A percentile compares a stretch with the other conserved stretches of the same genome.
Conservation (phyloP, 1,140 invertebrate species). For the Drosophila trapezifrons region DNA sequence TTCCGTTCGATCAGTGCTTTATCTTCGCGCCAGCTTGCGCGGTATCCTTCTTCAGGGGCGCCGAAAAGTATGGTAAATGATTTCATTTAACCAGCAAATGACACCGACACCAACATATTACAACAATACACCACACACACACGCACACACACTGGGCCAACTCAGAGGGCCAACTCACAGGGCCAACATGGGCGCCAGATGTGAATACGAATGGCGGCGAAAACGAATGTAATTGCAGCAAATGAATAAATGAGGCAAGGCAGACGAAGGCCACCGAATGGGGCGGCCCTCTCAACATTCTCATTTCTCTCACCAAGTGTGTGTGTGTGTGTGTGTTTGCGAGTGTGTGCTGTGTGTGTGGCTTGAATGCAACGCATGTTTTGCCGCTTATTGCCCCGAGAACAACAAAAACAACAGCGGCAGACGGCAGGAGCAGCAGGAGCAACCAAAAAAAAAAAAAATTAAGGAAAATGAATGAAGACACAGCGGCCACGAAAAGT, state of each 20-base stretch:
- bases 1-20: conserved; percentile 14
- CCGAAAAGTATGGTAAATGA: conserved; percentile 70
- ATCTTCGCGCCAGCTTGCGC: not conserved
- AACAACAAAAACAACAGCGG: conserved; percentile 36
- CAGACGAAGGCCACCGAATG: conserved; percentile 14
- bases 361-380: conserved; percentile 71
- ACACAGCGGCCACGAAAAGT: conserved; percentile 1
- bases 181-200: conserved; percentile 11
- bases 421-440: conserved; percentile 8
- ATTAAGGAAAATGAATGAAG: conserved; percentile 21
- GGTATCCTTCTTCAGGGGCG: conserved; percentile 14
- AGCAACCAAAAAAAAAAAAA: conserved; percentile 3
- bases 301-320: not conserved
- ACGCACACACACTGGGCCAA: not conserved
- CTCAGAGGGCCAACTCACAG: not conserved
- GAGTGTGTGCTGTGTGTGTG: conserved; percentile 7
- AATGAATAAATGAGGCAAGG: conserved; percentile 72
- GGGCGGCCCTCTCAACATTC: not conserved
- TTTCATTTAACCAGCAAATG: conserved; percentile 60
- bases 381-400: conserved; percentile 51
- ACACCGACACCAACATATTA: conserved; percentile 33
- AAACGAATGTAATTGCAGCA: conserved; percentile 75
- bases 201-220: conserved; percentile 23
- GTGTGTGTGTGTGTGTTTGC: not conserved
- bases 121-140: conserved; percentile 13